These are phyloP conservation scores for Gandaritis pyraliata DNA, from an alignment of 2,888 invertebrate genomes.

Conservation along the genomic window DNA sequence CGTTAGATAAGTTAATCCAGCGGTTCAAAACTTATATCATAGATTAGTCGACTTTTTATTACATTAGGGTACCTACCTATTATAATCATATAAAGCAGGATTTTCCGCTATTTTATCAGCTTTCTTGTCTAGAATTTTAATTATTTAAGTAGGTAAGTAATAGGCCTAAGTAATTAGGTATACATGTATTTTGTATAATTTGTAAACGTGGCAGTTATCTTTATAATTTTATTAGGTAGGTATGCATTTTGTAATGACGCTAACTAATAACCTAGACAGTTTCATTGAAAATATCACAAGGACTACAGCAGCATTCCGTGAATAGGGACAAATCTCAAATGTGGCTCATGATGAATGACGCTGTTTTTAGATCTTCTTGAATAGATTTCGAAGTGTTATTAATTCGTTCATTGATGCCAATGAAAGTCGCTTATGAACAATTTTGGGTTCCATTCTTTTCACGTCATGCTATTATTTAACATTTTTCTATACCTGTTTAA, in stretches of 20 bases:
- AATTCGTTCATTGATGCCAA: too few relatives aligned
- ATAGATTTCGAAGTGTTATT: too few relatives aligned
- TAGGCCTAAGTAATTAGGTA: background rate
- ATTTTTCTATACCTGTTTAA: background rate
- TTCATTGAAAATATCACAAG: too few relatives aligned
- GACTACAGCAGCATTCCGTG: too few relatives aligned
- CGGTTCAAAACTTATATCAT: conserved; percentile 10
- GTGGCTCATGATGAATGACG: too few relatives aligned
- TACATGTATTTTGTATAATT: background rate
- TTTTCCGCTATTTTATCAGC: background rate
- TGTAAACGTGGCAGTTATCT: background rate
- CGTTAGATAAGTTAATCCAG: conserved; percentile 1
- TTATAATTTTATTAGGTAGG: background rate
- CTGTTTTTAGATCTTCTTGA: too few relatives aligned
- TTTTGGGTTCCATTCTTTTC: too few relatives aligned
- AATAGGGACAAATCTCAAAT: too few relatives aligned
- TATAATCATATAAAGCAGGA: background rate
- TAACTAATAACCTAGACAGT: too few relatives aligned
- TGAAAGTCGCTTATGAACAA: too few relatives aligned
- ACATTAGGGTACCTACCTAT: too few relatives aligned
- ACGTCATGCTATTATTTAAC: too few relatives aligned
- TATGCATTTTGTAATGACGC: background rate
- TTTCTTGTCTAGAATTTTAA: conserved; percentile 1
- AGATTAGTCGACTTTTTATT: background rate
- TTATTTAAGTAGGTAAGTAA: background rate